Percentiles rank a stretch among this genome's conserved stretches.
Conservation (phyloP, 2,888 invertebrate genomes). For the Himalopsyche tibetana region DNA sequence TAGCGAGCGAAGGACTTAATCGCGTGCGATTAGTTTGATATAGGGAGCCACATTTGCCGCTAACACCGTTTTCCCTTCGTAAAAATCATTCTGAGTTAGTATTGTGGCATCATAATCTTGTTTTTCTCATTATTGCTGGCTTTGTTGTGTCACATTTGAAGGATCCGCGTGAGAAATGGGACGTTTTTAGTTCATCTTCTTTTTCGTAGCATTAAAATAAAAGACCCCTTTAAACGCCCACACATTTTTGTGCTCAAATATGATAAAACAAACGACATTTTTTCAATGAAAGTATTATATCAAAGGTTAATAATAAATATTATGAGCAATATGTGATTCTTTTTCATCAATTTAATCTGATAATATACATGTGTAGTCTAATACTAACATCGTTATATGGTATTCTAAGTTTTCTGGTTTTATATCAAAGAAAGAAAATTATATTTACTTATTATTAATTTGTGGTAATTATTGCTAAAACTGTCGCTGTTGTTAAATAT, state of each 20-base stretch:
- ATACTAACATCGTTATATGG: no score
- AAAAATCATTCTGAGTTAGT: conserved; percentile 31
- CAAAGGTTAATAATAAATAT: no score
- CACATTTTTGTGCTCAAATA: neutral
- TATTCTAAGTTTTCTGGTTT: no score
- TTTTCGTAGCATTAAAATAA: conserved; percentile 22
- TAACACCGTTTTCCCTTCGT: neutral
- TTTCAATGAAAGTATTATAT: no score
- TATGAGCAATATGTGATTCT: no score
- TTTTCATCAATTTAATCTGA: no score
- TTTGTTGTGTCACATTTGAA: conserved; percentile 40
- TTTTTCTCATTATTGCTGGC: conserved; percentile 37
- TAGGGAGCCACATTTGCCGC: conserved; percentile 10
- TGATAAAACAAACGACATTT: no score
- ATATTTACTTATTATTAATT: no score
- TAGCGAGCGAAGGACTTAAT: neutral
- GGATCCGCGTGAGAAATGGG: conserved; percentile 23
- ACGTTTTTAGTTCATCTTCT: conserved; percentile 17
- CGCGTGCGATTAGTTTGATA: conserved; percentile 34
- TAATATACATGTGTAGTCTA: no score
- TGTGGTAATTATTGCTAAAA: no score
- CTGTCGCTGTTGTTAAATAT: no score
- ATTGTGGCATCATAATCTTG: conserved; percentile 40
- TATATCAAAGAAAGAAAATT: no score
- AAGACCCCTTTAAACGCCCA: neutral